These are phyloP conservation scores for Bubalus kerabau DNA, from an alignment of 2,113 vertebrate species.

Conservation along the genomic window DNA sequence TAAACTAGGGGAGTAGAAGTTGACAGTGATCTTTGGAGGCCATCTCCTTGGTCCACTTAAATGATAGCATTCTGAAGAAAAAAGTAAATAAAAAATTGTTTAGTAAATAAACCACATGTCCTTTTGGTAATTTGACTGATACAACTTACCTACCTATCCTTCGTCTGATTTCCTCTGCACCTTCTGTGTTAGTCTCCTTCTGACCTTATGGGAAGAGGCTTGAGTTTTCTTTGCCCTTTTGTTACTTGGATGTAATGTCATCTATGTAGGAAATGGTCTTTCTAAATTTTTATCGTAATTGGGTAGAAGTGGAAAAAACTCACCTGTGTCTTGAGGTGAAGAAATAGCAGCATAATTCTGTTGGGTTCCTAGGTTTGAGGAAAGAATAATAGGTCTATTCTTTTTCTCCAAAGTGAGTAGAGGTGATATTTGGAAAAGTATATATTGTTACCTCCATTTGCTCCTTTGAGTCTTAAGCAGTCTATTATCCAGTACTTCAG, in stretches of 20 bases:
- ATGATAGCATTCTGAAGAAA: background rate
- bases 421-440: slow-evolving; percentile 7
- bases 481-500: background rate
- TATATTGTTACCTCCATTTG: background rate
- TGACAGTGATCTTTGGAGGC: background rate
- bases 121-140: background rate
- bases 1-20: background rate
- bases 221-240: background rate
- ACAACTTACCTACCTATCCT: background rate
- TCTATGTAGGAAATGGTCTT: background rate
- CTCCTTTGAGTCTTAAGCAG: background rate
- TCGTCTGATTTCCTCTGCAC: background rate
- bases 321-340: background rate
- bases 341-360: background rate
- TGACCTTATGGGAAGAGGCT: background rate
- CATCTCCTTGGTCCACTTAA: background rate
- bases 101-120: background rate
- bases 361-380: background rate
- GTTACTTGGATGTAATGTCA: background rate
- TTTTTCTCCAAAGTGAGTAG: background rate
- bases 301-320: background rate
- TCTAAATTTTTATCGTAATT: background rate
- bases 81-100: background rate
- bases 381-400: background rate
- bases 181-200: background rate